Evolutionary conservation across 2,113 vertebrate species (phyloP).

Genomic region (Enhydra lutris): DNA sequence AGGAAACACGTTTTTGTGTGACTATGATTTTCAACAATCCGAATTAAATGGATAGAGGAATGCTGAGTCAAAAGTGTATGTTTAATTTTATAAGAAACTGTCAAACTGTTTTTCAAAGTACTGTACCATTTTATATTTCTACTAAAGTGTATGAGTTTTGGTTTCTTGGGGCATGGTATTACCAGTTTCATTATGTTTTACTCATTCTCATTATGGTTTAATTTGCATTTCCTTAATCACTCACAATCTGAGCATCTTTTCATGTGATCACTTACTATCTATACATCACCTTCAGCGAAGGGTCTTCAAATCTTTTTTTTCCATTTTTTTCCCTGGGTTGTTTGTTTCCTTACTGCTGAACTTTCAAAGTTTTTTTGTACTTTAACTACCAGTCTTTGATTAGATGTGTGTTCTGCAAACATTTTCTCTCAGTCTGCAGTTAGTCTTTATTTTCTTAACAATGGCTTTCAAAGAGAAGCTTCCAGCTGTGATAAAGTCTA

Average conservation of each 20-base stretch:
- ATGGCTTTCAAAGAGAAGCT: background rate
- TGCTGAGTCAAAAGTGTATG: background rate
- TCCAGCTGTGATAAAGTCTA: background rate
- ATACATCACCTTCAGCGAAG: background rate
- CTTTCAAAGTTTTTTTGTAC: background rate
- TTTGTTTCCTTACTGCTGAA: background rate
- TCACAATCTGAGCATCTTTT: background rate
- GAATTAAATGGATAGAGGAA: background rate
- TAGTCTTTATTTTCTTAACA: slow-evolving; percentile 2
- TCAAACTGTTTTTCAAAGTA: background rate
- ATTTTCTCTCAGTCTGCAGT: background rate
- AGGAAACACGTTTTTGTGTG: background rate
- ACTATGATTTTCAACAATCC: background rate
- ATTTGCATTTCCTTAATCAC: background rate
- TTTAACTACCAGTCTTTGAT: background rate
- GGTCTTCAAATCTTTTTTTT: background rate
- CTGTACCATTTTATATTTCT: background rate
- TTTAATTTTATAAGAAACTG: background rate
- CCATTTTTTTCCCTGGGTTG: background rate
- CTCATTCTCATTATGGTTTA: background rate
- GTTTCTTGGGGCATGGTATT: background rate
- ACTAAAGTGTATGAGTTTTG: background rate
- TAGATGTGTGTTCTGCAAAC: background rate
- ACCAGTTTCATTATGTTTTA: background rate
- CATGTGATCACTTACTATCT: background rate